Conservation (phyloP, 64 coral and sea anemone species). For the Actinia tenebrosa region DNA sequence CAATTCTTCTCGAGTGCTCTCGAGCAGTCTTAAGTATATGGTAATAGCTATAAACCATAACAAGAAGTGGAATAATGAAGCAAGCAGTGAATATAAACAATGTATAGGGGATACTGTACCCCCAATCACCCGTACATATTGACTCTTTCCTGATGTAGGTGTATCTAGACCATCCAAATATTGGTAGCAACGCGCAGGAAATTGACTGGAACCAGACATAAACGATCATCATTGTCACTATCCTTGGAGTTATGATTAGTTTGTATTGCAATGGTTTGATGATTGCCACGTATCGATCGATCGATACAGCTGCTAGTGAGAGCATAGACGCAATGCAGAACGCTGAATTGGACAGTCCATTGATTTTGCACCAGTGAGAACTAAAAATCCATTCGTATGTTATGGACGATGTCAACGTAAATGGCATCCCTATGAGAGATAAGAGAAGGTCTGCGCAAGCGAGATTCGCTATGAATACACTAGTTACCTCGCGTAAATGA, state of each 20-base stretch:
- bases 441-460: constrained; percentile 72
- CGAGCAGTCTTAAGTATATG: constrained; percentile 47
- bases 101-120: constrained; percentile 56
- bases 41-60: constrained; percentile 75
- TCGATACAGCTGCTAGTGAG: constrained; percentile 62
- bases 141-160: constrained; percentile 87
- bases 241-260: constrained; percentile 60
- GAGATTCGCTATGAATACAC: constrained; percentile 76
- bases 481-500: constrained; percentile 59
- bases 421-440: constrained; percentile 78
- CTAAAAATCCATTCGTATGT: constrained; percentile 72
- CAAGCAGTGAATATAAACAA: constrained; percentile 64
- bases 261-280: constrained; percentile 81
- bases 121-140: constrained; percentile 85
- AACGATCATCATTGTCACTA: constrained; percentile 39
- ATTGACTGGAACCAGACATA: constrained; percentile 78
- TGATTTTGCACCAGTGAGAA: constrained; percentile 55
- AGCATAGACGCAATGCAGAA: constrained; percentile 91
- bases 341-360: constrained; percentile 64
- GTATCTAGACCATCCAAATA: constrained; percentile 76
- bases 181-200: constrained; percentile 49
- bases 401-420: constrained; percentile 63
- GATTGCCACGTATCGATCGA: constrained; percentile 82
- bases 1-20: background rate
- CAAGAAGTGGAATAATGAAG: constrained; percentile 57